Evolutionary conservation across 2,113 vertebrate genomes (phyloP), one percentile per base, ranked within the genome.

Genomic region (Canis aureus): DNA sequence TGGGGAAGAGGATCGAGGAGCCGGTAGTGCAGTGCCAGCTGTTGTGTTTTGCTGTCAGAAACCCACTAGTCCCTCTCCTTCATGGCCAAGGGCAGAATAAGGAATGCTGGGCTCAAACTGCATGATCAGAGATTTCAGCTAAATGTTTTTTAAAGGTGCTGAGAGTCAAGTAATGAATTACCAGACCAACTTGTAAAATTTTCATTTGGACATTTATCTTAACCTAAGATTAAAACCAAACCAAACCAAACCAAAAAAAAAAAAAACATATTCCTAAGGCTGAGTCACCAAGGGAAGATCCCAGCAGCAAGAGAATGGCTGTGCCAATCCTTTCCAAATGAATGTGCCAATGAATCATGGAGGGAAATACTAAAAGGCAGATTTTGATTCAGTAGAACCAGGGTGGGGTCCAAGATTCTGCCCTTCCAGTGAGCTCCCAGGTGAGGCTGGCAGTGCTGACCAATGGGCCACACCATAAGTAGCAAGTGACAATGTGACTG

Each of bases 401-500:
- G 89, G 62, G n/a, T 4, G 6, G 12, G 32, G 35, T n/a, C 67
- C 8, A 35, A 59, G 35, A 12, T 1, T 15, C 29, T 19, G 35
- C 15, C 1, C 0, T 43, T 22, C 88, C 5, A 8, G 11, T 0
- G 3, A 38, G 32, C 60, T 43, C 51, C 51, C 5, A 3, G 69
- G 8, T 0, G 15, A 43, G 19, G 23, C 38, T 7, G 27, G 16
- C 1, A 0, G 11, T 23, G 16, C 55, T 19, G 49, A 10, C 17
- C 19, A 5, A 19, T 0, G 1, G 23, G 2, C 53, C 51, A 23
- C 53, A 22, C 2, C 1, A 29, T 7, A 23, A 27, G 51, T 0
- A 59, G 53, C 16, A 7, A 55, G 66, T 5, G 6, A 32, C 49
- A 15, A 1, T 0, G 2, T 5, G 16, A 29, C 55, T 0, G 1